Evolutionary conservation across 2,797 vertebrate genomes (phyloP).

Genomic region (Dallia pectoralis): DNA sequence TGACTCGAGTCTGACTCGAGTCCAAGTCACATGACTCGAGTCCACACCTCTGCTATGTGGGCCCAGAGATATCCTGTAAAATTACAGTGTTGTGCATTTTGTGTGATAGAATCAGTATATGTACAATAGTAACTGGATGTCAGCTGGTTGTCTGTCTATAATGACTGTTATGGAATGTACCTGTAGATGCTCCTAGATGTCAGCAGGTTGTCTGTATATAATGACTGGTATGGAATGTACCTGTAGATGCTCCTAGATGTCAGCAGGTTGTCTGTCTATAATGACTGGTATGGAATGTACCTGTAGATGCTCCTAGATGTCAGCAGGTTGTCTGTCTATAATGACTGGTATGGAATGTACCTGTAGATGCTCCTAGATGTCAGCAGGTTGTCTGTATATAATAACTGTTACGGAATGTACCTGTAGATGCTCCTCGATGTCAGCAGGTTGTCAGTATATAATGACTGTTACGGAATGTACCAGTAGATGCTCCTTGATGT

Average conservation of each 20-base stretch:
- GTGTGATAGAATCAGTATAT: no score
- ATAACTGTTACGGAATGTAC: slow-evolving; percentile 57
- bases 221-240: slow-evolving; percentile 57
- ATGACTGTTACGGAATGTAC: slow-evolving; percentile 57
- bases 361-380: slow-evolving; percentile 97
- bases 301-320: slow-evolving; percentile 97
- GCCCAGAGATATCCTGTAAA: no score
- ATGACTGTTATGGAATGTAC: slow-evolving; percentile 57
- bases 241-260: slow-evolving; percentile 97
- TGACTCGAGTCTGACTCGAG: no score
- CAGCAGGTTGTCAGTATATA: slow-evolving; percentile 36
- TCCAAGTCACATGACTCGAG: no score
- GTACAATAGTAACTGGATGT: neutral
- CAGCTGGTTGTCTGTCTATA: neutral
- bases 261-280: slow-evolving; percentile 36
- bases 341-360: slow-evolving; percentile 57
- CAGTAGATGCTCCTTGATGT: slow-evolving; percentile 96
- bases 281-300: slow-evolving; percentile 57
- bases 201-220: slow-evolving; percentile 37
- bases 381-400: slow-evolving; percentile 37
- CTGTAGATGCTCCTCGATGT: slow-evolving; percentile 97
- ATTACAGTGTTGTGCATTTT: no score
- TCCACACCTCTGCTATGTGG: no score
- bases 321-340: slow-evolving; percentile 36
- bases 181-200: slow-evolving; percentile 97